Evolutionary conservation across 2,888 invertebrate species (phyloP).

Genomic region (Sylvicola cinctus): DNA sequence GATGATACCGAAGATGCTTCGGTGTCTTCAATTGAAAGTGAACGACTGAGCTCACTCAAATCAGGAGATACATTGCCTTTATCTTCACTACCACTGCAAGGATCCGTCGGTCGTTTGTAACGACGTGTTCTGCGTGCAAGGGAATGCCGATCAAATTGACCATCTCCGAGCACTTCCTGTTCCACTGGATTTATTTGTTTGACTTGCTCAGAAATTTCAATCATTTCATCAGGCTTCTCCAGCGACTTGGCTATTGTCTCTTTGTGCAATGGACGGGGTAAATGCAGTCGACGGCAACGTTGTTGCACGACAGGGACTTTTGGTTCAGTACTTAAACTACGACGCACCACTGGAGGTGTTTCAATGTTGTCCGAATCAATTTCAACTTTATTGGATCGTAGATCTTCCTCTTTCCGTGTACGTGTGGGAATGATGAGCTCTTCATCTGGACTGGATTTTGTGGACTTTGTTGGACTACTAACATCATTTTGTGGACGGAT

Average conservation of each 20-base stretch:
- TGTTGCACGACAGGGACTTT: conserved; percentile 24
- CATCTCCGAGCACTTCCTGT: conserved; percentile 40
- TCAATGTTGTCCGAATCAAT: conserved; percentile 82
- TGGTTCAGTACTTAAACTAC: conserved; percentile 32
- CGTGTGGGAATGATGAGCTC: background rate
- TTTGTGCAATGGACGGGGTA: conserved; percentile 6
- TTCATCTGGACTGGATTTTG: background rate
- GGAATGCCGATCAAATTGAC: conserved; percentile 70
- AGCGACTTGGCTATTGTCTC: conserved; percentile 17
- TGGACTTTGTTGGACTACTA: conserved; percentile 3
- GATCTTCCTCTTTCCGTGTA: conserved; percentile 1
- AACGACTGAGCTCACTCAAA: conserved; percentile 14
- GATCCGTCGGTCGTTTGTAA: conserved; percentile 45
- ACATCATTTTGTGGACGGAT: conserved; percentile 5
- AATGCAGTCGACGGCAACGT: conserved; percentile 33
- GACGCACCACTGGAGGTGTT: conserved; percentile 65
- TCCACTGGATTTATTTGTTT: conserved; percentile 20
- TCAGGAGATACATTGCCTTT: conserved; percentile 24
- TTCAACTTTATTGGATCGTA: conserved; percentile 43
- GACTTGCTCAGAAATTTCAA: conserved; percentile 28
- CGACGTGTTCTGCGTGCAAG: conserved; percentile 61
- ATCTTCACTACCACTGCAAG: conserved; percentile 34
- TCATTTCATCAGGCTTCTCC: conserved; percentile 19
- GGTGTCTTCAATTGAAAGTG: background rate
- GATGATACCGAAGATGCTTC: conserved; percentile 26